Evolutionary conservation across 2,113 vertebrate species (phyloP), one percentile per base, ranked within the genome.

Genomic region (Lepus americanus): DNA sequence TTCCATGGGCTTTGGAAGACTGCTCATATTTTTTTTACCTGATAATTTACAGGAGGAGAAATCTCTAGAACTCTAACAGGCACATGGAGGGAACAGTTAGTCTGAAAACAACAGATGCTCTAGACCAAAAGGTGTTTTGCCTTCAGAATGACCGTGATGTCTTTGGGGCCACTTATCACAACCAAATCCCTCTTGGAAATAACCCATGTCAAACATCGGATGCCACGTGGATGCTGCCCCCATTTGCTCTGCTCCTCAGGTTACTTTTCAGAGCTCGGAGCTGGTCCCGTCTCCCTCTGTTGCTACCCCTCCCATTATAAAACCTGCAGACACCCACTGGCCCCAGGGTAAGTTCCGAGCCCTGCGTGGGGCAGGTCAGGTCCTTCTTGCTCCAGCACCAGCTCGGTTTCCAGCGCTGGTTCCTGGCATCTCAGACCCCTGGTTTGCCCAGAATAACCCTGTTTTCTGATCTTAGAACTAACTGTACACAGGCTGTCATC

Each of bases 331-430:
- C n/a, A 55, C 69, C 67, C 49, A 9, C 1, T 25, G 19, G 33
- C 20, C 19, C 25, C 13, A 49, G 49, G 64, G 36, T 59, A 31
- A 70, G 70, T 23, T 14, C 22, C 39, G 83, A 61, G 69, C 17
- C 53, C 16, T 5, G 6, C 61, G 36, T 0, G 11, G 10, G 13
- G 70, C 53, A 29, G 0, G 2, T 33, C 31, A 27, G 25, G 36
- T 29, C 12, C 31, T 51, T 59, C 53, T 22, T 4, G 23, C 36
- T 20, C 39, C 64, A 67, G 2, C 3, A 11, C 25, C 51, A 55
- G 53, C 72, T 88, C 53, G 53, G 11, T 9, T 33, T 72, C 70
- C 36, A 77, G 12, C 8, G 13, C 9, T 16, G 8, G 25, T 29
- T 74, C 66, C 36, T 36, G 11, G 31, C 64, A 44, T 44, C 39